Base-by-base conservation (phyloP, 2,888 invertebrate species). In the Nomada lathburiana region DNA sequence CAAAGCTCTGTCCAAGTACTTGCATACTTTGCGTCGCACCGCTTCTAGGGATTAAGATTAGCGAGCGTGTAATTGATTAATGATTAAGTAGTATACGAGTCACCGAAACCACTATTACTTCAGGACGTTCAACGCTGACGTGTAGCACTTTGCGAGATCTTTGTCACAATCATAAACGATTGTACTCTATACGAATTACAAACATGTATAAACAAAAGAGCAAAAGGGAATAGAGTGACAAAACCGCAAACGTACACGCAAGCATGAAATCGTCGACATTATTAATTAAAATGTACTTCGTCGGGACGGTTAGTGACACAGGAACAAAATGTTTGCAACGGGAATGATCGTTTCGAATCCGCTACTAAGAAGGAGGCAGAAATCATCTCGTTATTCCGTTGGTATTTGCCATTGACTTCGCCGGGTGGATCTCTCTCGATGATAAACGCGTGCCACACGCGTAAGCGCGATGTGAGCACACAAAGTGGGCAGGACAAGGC, bases 301-400 rank as follows among this genome's bases (percentile, higher is more conserved):
- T 16, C 50, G 16, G 7, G 23, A 13, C 23, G 4, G 77, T 80
- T 78, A 77, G 67, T 77, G 20, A 67, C 64, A 53, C 29, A 18
- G 42, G 36, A 42, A 57, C 20, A n/a, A 47, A 26, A 57, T 23
- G 68, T 59, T 59, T 20, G 13, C 16, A 76, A 50, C 47, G 47
- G 11, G 11, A 69, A 42, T 4, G 18, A 44, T 23, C 20, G 53
- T 67, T 23, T 53, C 20, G 57, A n/a, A 52, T 26, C 16, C 1
- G 55, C 36, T 60, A 60, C 67, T 80, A 69, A 80, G 76, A 72
- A 57, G 53, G 63, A 53, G 75, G 63, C 64, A 57, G 23, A 64
- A 71, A 68, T 55, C 52, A 76, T 81, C 63, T 68, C 63, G 75
- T 64, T 68, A 80, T 36, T 52, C 36, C 63, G 52, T 47, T n/a